phyloP scores from a whole-genome alignment of 2,113 vertebrate species.

The Rutilus rutilus region DNA sequence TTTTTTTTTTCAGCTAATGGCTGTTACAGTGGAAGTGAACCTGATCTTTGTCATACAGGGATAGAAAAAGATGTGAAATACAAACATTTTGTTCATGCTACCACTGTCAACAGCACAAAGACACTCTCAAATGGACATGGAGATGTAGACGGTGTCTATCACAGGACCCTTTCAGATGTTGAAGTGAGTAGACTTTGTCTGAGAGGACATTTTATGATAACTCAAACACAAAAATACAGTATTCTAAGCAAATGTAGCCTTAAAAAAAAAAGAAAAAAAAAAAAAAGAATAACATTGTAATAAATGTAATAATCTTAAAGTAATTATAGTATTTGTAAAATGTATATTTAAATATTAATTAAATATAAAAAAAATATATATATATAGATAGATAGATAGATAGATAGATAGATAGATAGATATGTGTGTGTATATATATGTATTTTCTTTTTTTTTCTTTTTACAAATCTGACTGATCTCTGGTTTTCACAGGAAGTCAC shows the following conservation, averaged over 20 bases:
- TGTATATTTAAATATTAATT: too few species aligned
- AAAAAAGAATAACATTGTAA: background rate
- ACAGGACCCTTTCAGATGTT: slow-evolving; percentile 20
- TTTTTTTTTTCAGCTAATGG: slow-evolving; percentile 59
- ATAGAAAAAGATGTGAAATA: slow-evolving; percentile 53
- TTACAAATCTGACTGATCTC: background rate
- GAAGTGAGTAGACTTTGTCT: slow-evolving; percentile 29
- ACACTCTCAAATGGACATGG: slow-evolving; percentile 31
- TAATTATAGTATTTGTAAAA: background rate
- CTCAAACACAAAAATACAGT: background rate
- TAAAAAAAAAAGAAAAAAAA: background rate
- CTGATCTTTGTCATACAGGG: slow-evolving; percentile 54
- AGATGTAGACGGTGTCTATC: slow-evolving; percentile 10
- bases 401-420: too few species aligned
- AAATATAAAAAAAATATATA: too few species aligned
- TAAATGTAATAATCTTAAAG: background rate
- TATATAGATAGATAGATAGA: too few species aligned
- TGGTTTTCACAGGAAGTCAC: slow-evolving; percentile 32
- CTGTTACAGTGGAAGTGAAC: slow-evolving; percentile 61
- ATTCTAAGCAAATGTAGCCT: background rate
- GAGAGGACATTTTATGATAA: too few species aligned
- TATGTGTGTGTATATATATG: too few species aligned
- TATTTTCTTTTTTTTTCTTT: too few species aligned
- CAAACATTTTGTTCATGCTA: slow-evolving; percentile 41
- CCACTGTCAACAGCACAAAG: slow-evolving; percentile 19